Conservation (phyloP, 2,797 vertebrate genomes). For the Lagocephalus sceleratus region DNA sequence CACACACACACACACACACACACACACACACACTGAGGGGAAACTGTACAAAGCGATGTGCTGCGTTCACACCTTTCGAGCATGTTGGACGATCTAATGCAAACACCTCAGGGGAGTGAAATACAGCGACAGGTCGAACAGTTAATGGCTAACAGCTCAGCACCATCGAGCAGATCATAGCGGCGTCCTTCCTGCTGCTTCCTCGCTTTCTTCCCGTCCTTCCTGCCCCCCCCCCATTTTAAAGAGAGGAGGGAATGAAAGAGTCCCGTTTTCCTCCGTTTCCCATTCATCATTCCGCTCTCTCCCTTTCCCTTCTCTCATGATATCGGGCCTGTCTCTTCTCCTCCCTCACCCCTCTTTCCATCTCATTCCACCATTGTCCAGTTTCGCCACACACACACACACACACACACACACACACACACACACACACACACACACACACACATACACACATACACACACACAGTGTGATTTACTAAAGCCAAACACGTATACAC, state of each 20-base stretch:
- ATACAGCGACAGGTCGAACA: constrained; percentile 54
- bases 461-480: constrained; percentile 60
- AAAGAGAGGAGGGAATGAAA: constrained; percentile 22
- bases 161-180: constrained; percentile 38
- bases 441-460: constrained; percentile 8
- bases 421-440: not conserved
- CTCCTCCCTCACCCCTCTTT: constrained; percentile 38
- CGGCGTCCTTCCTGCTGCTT: constrained; percentile 21
- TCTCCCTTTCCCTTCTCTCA: constrained; percentile 36
- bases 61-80: constrained; percentile 34
- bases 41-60: constrained; percentile 11
- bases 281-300: constrained; percentile 51
- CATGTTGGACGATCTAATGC: constrained; percentile 41
- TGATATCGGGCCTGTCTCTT: constrained; percentile 55
- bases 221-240: constrained; percentile 31
- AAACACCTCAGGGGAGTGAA: constrained; percentile 61
- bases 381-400: not conserved
- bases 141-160: constrained; percentile 54
- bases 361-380: constrained; percentile 21
- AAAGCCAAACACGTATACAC: constrained; percentile 76
- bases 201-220: constrained; percentile 31
- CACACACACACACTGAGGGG: constrained; percentile 7
- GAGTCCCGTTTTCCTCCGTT: constrained; percentile 31
- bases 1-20: not conserved
- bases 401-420: not conserved